Evolutionary conservation across 2,113 vertebrate species (phyloP).

Genomic region (Sitta europaea): DNA sequence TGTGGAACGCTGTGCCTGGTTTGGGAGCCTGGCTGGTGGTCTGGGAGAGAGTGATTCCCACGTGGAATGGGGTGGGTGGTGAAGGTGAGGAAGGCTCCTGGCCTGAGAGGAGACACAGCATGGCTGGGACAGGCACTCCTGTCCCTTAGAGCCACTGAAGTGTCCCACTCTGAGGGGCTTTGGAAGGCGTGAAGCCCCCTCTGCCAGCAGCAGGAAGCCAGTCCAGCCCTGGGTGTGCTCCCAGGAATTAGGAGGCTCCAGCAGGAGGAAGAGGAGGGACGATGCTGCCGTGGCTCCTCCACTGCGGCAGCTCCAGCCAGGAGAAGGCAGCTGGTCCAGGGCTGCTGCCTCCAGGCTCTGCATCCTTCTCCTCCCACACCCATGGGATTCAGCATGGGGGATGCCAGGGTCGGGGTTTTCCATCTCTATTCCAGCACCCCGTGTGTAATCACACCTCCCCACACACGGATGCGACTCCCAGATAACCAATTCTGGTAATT

Average conservation of each 20-base stretch:
- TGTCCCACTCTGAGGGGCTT: no score
- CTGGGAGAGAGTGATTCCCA: not conserved
- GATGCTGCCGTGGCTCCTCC: not conserved
- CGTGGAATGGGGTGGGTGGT: accelerated
- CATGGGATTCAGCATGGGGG: not conserved
- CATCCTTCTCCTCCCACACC: not conserved
- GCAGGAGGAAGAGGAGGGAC: not conserved
- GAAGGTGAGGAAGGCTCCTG: not conserved
- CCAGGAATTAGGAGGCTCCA: not conserved
- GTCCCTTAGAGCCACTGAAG: not conserved
- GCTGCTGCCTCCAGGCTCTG: not conserved
- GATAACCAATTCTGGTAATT: not conserved
- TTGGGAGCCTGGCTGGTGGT: not conserved
- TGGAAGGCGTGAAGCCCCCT: not conserved
- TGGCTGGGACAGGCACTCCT: no score
- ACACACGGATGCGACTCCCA: not conserved
- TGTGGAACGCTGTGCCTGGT: accelerated
- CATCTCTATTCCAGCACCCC: not conserved
- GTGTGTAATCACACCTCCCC: not conserved
- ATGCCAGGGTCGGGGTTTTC: not conserved
- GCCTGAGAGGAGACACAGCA: accelerated
- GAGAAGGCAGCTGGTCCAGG: not conserved
- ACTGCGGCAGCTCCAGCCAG: not conserved
- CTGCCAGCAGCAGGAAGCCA: not conserved
- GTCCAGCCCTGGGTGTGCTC: not conserved